Evolutionary conservation across 2,113 vertebrate species (phyloP).

Genomic region (Trachemys scripta): DNA sequence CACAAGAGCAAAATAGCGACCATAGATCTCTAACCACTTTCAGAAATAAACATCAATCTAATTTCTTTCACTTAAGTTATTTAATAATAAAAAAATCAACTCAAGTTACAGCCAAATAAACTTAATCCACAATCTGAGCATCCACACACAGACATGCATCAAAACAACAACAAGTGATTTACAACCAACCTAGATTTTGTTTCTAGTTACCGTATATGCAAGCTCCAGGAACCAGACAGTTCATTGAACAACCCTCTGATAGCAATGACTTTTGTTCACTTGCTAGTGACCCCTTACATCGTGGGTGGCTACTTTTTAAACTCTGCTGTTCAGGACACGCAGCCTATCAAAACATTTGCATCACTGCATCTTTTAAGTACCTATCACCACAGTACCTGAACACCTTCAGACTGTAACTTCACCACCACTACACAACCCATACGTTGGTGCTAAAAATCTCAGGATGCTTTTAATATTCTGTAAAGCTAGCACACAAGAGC

Average conservation of each 20-base stretch:
- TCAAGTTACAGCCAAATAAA: not conserved
- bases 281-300: not conserved
- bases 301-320: rapidly evolving
- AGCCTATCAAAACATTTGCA: not conserved
- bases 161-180: not conserved
- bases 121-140: too few relatives aligned
- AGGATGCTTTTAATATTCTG: not conserved
- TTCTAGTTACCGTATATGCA: not conserved
- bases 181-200: not conserved
- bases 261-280: not conserved
- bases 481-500: not conserved
- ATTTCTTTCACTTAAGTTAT: not conserved
- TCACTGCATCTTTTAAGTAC: not conserved
- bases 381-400: rapidly evolving
- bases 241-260: not conserved
- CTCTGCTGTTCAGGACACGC: not conserved
- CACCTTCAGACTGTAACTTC: not conserved
- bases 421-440: not conserved
- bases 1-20: not conserved
- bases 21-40: not conserved
- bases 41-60: not conserved
- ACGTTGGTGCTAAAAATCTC: not conserved
- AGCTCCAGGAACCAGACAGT: not conserved
- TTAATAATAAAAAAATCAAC: not conserved
- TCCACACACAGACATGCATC: not conserved